Base-by-base conservation (phyloP, 2,888 invertebrate species). In the Endomychus coccineus region DNA sequence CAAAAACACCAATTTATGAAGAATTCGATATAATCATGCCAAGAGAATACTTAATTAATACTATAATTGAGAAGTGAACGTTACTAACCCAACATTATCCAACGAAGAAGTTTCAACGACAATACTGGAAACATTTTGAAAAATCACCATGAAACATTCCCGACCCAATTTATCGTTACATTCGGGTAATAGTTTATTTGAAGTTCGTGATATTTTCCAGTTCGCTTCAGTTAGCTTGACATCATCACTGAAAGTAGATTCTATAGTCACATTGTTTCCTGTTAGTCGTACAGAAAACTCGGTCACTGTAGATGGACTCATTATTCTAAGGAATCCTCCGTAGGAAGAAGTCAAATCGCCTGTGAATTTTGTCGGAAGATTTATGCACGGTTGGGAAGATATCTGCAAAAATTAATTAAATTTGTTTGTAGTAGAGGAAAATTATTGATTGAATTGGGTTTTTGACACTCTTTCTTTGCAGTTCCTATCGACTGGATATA, bases 321-420 rank as follows among this genome's bases (percentile, higher is more conserved):
- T 73, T 61, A 94, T 94, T 44, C 83, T 73, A 29, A 97, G 67
- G 44, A 78, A 78, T 3, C 96, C 96, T 15, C 91, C 92, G 65
- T 97, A 97, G 13, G 94, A 91, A 43, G 84, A 74, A 10, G 89
- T 81, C 61, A 83, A 71, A 66, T 97, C 97, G 0, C 90, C 91
- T 9, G 84, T 74, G 63, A 94, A 89, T 34, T 78, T 73, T 6
- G 74, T 70, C 1, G 91, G 88, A 10, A 97, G 68, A 51, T 77
- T 77, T 80, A 88, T 86, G 66, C 90, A 92, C 13, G 90, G 38
- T 1, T 22, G 22, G 11, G 38, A 38, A 21, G 27, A 38, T 9
- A 38, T 70, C 0, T 89, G 87, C 56, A 56, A 7, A 17, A 15
- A 28, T 6, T 17, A 24, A 17, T n/a, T n/a, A n/a, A n/a, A n/a